Evolutionary conservation across 1,140 invertebrate genomes (phyloP).

Genomic region (Chelonus insularis): DNA sequence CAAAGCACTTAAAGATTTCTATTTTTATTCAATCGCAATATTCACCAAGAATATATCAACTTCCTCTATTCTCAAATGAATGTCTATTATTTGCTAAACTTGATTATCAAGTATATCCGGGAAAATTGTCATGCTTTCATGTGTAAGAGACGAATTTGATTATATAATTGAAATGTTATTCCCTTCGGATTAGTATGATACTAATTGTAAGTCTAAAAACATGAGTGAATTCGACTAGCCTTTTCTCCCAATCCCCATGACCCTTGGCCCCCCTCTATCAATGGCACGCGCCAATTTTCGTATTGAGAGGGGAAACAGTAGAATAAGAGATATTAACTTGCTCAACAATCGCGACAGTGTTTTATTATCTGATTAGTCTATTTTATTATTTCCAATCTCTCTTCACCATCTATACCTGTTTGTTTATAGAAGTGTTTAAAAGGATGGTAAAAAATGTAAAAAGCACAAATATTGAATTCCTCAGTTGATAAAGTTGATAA

Average conservation of each 20-base stretch:
- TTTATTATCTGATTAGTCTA: neutral
- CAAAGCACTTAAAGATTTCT: no score
- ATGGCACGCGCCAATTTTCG: slow-evolving; percentile 5
- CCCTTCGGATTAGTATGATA: neutral
- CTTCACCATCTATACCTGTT: no score
- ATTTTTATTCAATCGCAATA: no score
- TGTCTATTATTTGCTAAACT: no score
- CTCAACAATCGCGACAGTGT: slow-evolving; percentile 14
- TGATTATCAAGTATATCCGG: no score
- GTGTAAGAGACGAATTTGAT: neutral
- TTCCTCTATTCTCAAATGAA: no score
- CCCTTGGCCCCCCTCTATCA: neutral
- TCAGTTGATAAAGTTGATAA: no score
- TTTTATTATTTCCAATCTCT: slow-evolving; percentile 1
- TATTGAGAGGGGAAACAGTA: neutral
- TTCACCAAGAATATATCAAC: no score
- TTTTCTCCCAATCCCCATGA: slow-evolving; percentile 8
- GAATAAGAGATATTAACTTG: slow-evolving; percentile 18
- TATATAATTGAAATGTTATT: neutral
- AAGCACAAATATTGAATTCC: no score
- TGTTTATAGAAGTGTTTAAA: no score
- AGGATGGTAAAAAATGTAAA: no score
- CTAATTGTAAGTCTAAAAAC: neutral
- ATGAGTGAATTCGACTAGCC: neutral
- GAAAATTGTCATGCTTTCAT: no score